These are phyloP conservation scores for Melanocharis versteri DNA, from an alignment of 2,113 vertebrate genomes.

Conservation along the genomic window DNA sequence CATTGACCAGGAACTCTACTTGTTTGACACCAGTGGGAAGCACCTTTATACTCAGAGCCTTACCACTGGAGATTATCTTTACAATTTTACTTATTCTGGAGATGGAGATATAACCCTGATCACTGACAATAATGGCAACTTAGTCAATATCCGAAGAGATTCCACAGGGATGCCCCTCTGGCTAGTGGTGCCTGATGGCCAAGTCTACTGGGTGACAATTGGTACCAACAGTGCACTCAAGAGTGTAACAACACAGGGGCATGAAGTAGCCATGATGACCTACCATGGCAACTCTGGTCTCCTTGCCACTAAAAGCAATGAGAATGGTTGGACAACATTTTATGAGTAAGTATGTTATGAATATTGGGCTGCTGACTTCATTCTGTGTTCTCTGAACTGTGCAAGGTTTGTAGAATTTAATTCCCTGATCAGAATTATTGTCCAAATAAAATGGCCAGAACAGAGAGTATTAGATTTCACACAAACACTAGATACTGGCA, in stretches of 20 bases:
- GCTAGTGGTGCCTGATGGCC: slow-evolving; percentile 91
- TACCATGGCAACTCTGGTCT: slow-evolving; percentile 94
- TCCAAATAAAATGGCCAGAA: background rate
- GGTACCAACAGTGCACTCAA: slow-evolving; percentile 93
- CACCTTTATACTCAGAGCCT: slow-evolving; percentile 95
- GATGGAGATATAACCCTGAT: slow-evolving; percentile 87
- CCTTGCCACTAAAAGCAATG: slow-evolving; percentile 93
- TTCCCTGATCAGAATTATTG: background rate
- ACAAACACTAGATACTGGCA: background rate
- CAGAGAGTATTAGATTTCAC: background rate
- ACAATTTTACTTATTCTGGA: slow-evolving; percentile 92
- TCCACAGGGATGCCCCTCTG: slow-evolving; percentile 92
- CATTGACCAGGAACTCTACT: slow-evolving; percentile 93
- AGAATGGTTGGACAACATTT: slow-evolving; percentile 97
- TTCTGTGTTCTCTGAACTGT: background rate
- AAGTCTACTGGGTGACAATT: slow-evolving; percentile 97
- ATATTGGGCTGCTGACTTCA: background rate
- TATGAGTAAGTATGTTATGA: slow-evolving; percentile 87
- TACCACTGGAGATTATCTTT: slow-evolving; percentile 92
- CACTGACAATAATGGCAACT: slow-evolving; percentile 91
- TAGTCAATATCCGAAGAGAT: slow-evolving; percentile 86
- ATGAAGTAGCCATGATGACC: slow-evolving; percentile 92
- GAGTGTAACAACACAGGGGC: slow-evolving; percentile 88
- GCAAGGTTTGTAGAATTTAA: background rate
- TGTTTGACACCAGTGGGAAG: slow-evolving; percentile 93